Base-by-base conservation (phyloP, 2,888 invertebrate species). In the Athrips mouffetella region DNA sequence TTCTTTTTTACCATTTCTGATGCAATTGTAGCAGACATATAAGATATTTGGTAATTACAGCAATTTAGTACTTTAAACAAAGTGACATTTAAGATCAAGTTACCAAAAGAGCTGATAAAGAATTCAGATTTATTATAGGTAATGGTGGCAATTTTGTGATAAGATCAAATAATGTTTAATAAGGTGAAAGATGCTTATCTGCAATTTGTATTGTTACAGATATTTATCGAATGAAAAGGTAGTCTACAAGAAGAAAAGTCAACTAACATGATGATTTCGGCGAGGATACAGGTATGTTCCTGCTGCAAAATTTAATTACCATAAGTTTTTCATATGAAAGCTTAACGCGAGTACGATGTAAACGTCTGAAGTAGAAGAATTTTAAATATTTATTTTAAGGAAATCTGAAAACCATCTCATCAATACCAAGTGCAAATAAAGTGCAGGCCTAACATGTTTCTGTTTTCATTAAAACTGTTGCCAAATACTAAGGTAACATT, bases 241-340 rank as follows among this genome's bases (percentile, higher is more conserved):
- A 81, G 68, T 59, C 65, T 48, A 64, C 61, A 59, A 29, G 20
- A 10, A 8, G 47, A 49, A 21, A 47, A 46, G 40, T 41, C 57
- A 59, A 52, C 47, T 54, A 73, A 69, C 47, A 85, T 84, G 84
- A 70, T 60, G 55, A 60, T 69, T 56, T 67, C 76, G 50, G 64
- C 67, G 67, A 79, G 76, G 62, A 71, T 82, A 67, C 81, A 82
- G 78, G 85, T 84, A 62, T 51, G 70, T 63, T n/a, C n/a, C n/a
- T n/a, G n/a, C n/a, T n/a, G n/a, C n/a, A n/a, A n/a, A n/a, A n/a
- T n/a, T n/a, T n/a, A n/a, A n/a, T n/a, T n/a, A n/a, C n/a, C n/a
- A n/a, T n/a, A n/a, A n/a, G n/a, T n/a, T n/a, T n/a, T n/a, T n/a
- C n/a, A n/a, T n/a, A n/a, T n/a, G n/a, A n/a, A n/a, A n/a, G n/a